Base-by-base conservation (phyloP, 1,140 invertebrate genomes). In the Sminthurinus signatus region DNA sequence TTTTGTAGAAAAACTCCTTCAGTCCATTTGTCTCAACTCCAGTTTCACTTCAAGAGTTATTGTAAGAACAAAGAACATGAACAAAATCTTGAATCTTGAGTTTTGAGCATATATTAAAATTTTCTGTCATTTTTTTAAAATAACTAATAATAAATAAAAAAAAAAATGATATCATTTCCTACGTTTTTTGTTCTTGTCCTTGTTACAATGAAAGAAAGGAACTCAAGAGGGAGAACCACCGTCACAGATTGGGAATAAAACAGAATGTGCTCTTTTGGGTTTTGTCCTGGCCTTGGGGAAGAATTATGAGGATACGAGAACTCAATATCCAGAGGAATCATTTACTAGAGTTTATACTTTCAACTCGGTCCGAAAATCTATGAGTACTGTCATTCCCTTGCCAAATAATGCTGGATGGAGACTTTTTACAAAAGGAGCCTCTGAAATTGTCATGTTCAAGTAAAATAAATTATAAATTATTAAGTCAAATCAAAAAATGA, bases 351-450 rank as follows among this genome's bases (percentile, higher is more conserved):
- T 87, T 12, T 87, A 85, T 74, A 87, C 85, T 2, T 87, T 87
- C 75, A 87, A 87, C 74, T 87, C 85, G 36, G 80, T 81, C 10
- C 76, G 85, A 27, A 87, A 87, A 73, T 85, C 83, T 27, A 87
- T 87, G 85, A 82, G 81, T 62, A 87, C 85, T n/a, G 82, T 87
- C 27, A 79, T 87, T 63, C 72, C 71, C 23, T 17, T 50, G 14
- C 73, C 75, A 43, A 74, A 76, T 14, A 72, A 73, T 52, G 71
- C 76, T 46, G 81, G 80, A 12, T 85, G 76, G 75, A 75, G 85
- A 48, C 73, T 87, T 17, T 86, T 81, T 74, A 84, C 81, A 25
- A 87, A 87, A 74, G 85, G 85, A 66, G 85, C 85, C 46, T 85
- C 84, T 15, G 85, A 87, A 77, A 85, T 87, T 52, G 78, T 88